Conservation (phyloP, 2,888 invertebrate species). For the Drosophila paranaensis region DNA sequence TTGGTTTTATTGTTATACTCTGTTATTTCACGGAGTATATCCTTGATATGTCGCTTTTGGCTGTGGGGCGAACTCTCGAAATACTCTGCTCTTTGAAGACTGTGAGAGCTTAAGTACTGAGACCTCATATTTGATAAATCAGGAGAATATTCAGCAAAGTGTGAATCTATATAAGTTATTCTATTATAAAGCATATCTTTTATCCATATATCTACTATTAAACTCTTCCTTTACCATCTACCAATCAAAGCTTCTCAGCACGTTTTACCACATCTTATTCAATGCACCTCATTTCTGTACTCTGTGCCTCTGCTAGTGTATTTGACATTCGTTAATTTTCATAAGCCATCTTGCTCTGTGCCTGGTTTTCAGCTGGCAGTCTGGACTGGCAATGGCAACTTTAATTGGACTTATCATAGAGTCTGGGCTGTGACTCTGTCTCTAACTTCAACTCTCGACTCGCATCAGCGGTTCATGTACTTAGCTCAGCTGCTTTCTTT, state of each 20-base stretch:
- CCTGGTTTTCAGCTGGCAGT: constrained; percentile 30
- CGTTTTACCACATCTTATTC: too few species aligned
- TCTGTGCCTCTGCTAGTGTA: constrained; percentile 2
- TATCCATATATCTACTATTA: background rate
- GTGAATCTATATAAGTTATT: too few species aligned
- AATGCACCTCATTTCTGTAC: background rate
- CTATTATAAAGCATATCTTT: background rate
- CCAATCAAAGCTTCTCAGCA: background rate
- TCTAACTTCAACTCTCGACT: constrained; percentile 22
- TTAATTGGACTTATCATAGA: constrained; percentile 79
- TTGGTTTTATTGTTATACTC: constrained; percentile 22
- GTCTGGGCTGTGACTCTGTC: constrained; percentile 42
- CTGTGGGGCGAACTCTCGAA: background rate
- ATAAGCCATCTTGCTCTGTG: background rate
- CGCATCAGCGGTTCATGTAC: constrained; percentile 47
- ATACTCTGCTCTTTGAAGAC: too few species aligned
- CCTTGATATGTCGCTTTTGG: background rate
- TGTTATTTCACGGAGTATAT: background rate
- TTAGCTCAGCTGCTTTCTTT: constrained; percentile 71
- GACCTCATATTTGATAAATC: too few species aligned
- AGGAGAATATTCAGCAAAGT: too few species aligned
- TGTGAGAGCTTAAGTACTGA: background rate
- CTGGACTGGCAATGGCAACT: constrained; percentile 59
- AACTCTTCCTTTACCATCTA: background rate
- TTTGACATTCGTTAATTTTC: constrained; percentile 35